Conservation (phyloP, 2,113 vertebrate species). For the Thryonomys swinderianus region DNA sequence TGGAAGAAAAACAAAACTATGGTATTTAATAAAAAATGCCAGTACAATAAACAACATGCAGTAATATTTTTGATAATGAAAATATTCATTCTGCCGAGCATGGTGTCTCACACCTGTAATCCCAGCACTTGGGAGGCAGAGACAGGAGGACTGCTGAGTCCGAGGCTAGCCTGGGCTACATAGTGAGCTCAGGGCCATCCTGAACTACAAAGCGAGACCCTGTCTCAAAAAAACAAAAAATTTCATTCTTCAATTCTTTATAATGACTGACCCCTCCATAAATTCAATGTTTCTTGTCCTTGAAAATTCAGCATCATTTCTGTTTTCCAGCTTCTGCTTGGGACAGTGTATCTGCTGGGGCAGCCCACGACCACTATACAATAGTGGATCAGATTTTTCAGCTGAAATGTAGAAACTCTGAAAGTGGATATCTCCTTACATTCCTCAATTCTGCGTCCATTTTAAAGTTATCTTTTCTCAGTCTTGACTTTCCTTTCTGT, state of each 20-base stretch:
- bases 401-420: neutral
- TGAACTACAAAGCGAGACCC: no score
- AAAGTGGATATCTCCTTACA: accelerated
- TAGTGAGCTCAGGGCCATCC: no score
- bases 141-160: no score
- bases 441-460: neutral
- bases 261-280: neutral
- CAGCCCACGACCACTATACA: neutral
- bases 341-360: accelerated
- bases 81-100: no score
- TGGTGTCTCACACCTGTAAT: no score
- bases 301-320: neutral
- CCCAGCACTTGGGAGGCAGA: no score
- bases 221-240: no score
- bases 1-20: neutral
- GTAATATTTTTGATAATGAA: neutral
- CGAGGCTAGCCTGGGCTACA: no score
- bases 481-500: neutral
- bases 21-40: neutral
- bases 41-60: neutral
- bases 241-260: neutral
- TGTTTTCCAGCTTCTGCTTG: neutral
- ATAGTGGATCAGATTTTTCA: neutral
- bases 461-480: neutral
- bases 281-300: neutral